phyloP scores from a whole-genome alignment of 2,888 invertebrate species.

The Callosobruchus maculatus region DNA sequence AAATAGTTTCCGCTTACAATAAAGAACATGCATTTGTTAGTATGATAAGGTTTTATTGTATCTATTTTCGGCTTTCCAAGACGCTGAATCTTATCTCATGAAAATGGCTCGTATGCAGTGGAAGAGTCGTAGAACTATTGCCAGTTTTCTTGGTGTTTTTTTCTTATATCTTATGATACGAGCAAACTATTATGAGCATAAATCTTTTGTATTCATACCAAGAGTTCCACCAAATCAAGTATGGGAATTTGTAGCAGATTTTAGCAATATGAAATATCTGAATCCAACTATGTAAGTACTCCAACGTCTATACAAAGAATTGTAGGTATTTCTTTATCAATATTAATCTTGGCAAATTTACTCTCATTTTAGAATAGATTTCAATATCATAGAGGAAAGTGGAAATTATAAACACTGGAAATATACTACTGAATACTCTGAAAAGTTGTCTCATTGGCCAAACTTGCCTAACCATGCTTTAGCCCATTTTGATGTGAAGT shows the following conservation, averaged over 20 bases:
- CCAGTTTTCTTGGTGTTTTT: constrained; percentile 27
- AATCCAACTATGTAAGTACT: constrained; percentile 69
- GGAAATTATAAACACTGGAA: constrained; percentile 68
- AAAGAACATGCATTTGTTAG: too few relatives aligned
- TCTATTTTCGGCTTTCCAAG: neutral
- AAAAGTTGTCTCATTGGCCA: constrained; percentile 63
- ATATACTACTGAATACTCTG: constrained; percentile 63
- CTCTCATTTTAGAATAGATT: constrained; percentile 53
- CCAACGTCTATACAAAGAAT: constrained; percentile 3
- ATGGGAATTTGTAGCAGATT: constrained; percentile 75
- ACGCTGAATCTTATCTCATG: neutral
- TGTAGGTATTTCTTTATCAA: neutral
- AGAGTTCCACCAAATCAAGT: constrained; percentile 58
- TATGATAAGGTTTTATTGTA: neutral
- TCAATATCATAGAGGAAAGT: constrained; percentile 60
- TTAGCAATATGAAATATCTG: constrained; percentile 65
- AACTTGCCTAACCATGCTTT: constrained; percentile 56
- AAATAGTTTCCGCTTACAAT: too few relatives aligned
- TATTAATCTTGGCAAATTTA: neutral
- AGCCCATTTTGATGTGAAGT: constrained; percentile 59
- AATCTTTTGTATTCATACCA: constrained; percentile 52
- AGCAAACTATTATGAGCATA: constrained; percentile 45
- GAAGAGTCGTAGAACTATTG: constrained; percentile 35
- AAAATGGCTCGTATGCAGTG: constrained; percentile 40
- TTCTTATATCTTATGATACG: constrained; percentile 37